Evolutionary conservation across 2,113 vertebrate species (phyloP), one percentile per base, ranked within the genome.

Genomic region (Notothenia rossii): DNA sequence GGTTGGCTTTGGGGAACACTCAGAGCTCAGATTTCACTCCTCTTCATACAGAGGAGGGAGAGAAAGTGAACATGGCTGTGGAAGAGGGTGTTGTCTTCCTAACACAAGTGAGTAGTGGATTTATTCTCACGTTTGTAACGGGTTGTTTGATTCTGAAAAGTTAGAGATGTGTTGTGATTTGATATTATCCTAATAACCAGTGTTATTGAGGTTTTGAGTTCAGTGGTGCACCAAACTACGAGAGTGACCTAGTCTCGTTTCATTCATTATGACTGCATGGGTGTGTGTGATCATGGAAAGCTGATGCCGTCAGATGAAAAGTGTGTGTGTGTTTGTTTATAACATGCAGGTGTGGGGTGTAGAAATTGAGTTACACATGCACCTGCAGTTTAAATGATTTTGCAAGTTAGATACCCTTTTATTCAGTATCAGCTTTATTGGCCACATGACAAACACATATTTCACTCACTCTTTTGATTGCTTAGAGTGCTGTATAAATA

Each of bases 91-190:
- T 96, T 88, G 92, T 89, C 92, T 95, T 95, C 89, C 89, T 95
- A 86, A 95, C 95, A 85, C 96, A 96, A 95, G 97, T 98, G 97
- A 98, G 97, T 96, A 65, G n/a, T 36, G 7, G 40, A 22, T 68
- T 75, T 29, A 25, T 67, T 40, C 29, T 43, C 33, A 20, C 36
- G 36, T 40, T 43, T 59, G 14, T 10, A 10, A 15, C 5, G 2
- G 58, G 6, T 43, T 46, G 43, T 68, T 25, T 12, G 5, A 36
- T 59, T 69, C 3, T 73, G 33, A 59, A 53, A 46, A 61, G 10
- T n/a, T 54, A 3, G 40, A 45, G 22, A 36, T 40, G 45, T 72
- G 14, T 63, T 76, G 48, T 54, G 5, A 62, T 72, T 82, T 46
- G 20, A 1, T 25, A 3, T 48, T 15, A 11, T 60, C 11, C 15